These are phyloP conservation scores for Lipotes vexillifer DNA, from an alignment of 2,113 vertebrate species.

Conservation along the genomic window DNA sequence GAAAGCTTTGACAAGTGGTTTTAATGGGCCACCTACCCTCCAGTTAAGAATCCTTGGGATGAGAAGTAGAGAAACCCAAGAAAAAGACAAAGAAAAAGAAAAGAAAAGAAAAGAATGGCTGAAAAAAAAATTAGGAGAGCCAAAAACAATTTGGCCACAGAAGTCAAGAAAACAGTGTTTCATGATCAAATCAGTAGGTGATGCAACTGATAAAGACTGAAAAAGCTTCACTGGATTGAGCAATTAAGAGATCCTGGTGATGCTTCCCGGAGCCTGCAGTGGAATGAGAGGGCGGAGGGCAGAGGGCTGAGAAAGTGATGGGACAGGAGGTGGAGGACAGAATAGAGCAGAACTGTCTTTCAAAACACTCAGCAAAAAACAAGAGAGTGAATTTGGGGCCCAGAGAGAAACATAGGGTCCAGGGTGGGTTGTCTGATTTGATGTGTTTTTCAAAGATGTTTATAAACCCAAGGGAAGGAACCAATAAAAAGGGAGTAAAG, in stretches of 20 bases:
- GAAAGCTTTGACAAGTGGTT: not conserved
- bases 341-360: not conserved
- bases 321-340: too few species aligned
- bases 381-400: not conserved
- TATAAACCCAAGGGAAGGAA: not conserved
- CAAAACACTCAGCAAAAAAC: not conserved
- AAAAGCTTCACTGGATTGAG: not conserved
- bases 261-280: not conserved
- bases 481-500: not conserved
- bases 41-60: not conserved
- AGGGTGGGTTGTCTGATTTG: not conserved
- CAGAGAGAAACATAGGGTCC: not conserved
- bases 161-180: not conserved
- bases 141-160: not conserved
- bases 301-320: not conserved
- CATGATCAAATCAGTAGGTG: not conserved
- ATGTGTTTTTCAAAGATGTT: not conserved
- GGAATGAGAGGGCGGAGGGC: fast-evolving
- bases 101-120: too few species aligned
- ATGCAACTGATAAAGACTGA: not conserved
- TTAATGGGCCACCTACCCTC: not conserved
- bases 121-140: not conserved
- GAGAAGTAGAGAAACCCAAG: not conserved
- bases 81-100: too few species aligned
- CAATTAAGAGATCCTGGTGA: not conserved